Percentiles rank a stretch among this genome's conserved stretches.
Conservation (phyloP, 2,113 vertebrate genomes). For the Sigmodon hispidus region DNA sequence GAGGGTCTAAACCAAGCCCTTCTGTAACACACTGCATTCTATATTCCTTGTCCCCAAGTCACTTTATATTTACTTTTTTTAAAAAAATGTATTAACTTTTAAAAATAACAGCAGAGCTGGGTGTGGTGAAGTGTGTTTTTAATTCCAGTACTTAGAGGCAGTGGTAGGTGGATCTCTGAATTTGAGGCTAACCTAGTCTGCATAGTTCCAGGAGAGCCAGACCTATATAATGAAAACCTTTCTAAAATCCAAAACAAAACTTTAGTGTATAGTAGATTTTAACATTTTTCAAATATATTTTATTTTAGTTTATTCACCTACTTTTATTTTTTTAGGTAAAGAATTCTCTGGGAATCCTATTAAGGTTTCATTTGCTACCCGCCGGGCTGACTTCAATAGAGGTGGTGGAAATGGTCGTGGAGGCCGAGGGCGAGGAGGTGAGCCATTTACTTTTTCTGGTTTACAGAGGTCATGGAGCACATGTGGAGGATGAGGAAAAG, state of each 20-base stretch:
- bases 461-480: background rate
- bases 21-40: background rate
- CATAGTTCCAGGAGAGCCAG: background rate
- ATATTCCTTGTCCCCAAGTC: background rate
- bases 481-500: background rate
- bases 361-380: slow-evolving; percentile 94
- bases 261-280: background rate
- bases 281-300: background rate
- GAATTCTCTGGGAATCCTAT: slow-evolving; percentile 93
- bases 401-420: slow-evolving; percentile 89
- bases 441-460: background rate
- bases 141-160: background rate
- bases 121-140: background rate
- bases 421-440: slow-evolving; percentile 89
- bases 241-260: background rate
- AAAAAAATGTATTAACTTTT: background rate
- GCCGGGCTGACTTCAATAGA: slow-evolving; percentile 91
- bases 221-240: background rate
- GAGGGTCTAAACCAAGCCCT: background rate
- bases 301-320: background rate
- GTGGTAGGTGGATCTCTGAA: background rate
- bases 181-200: background rate
- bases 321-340: slow-evolving; percentile 86
- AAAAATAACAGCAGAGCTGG: background rate
- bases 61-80: background rate